phyloP scores from a whole-genome alignment of 2,888 invertebrate genomes.

The Tholera decimalis region DNA sequence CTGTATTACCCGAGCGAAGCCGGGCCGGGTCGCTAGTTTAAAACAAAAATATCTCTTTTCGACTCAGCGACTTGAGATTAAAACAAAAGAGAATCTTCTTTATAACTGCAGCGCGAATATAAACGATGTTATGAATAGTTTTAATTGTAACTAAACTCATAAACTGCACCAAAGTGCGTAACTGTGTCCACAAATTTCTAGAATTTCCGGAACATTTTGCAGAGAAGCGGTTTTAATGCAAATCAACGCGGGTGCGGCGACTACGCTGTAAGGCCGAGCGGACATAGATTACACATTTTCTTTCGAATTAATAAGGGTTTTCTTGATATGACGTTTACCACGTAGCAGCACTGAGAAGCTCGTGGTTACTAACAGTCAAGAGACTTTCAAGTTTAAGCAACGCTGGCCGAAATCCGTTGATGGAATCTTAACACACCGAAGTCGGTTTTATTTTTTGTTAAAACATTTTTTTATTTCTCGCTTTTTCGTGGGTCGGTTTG shows the following conservation, averaged over 20 bases:
- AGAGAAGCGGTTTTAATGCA: constrained; percentile 68
- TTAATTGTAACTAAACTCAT: constrained; percentile 69
- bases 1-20: too few species aligned
- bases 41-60: constrained; percentile 19
- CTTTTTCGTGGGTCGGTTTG: too few species aligned
- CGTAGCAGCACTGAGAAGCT: too few species aligned
- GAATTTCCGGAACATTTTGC: constrained; percentile 67
- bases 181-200: constrained; percentile 69
- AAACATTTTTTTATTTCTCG: too few species aligned
- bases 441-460: too few species aligned
- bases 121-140: constrained; percentile 57
- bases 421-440: too few species aligned
- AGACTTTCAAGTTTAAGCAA: too few species aligned
- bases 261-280: constrained; percentile 30
- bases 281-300: constrained; percentile 5
- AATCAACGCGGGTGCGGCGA: constrained; percentile 65
- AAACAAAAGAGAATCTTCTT: constrained; percentile 39
- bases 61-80: constrained; percentile 23
- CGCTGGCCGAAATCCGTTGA: too few species aligned
- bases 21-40: too few species aligned
- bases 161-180: constrained; percentile 70
- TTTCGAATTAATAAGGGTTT: background rate
- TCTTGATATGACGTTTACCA: too few species aligned
- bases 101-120: constrained; percentile 50
- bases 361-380: too few species aligned